These are phyloP conservation scores for Stegophylla sp. DNA, from an alignment of 2,888 invertebrate species.

Conservation along the genomic window DNA sequence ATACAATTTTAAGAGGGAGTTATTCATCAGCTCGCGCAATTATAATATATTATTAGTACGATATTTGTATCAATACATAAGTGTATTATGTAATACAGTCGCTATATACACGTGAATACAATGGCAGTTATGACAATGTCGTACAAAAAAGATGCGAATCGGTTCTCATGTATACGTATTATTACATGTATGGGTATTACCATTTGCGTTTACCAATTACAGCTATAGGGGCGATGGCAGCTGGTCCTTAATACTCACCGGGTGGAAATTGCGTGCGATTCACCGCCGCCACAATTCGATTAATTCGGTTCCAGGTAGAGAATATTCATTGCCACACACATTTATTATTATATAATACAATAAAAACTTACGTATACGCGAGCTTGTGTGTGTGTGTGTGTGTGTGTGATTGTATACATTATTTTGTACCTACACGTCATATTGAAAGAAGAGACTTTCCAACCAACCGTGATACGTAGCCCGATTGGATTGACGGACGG, in stretches of 20 bases:
- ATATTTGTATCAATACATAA: no score
- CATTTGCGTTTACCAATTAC: slow-evolving; percentile 29
- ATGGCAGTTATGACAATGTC: slow-evolving; percentile 1
- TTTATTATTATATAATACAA: neutral
- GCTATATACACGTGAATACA: neutral
- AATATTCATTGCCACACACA: slow-evolving; percentile 12
- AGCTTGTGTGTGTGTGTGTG: neutral
- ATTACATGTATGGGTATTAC: neutral
- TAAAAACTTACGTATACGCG: no score
- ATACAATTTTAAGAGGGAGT: no score
- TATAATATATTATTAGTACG: no score
- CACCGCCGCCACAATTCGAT: slow-evolving; percentile 43
- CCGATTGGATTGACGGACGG: neutral
- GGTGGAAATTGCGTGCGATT: slow-evolving; percentile 19
- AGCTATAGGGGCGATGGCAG: neutral
- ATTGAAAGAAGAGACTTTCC: slow-evolving; percentile 5
- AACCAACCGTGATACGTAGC: neutral
- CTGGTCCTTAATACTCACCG: slow-evolving; percentile 12
- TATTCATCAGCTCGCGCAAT: no score
- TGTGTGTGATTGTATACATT: no score
- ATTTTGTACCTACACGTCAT: neutral
- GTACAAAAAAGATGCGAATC: slow-evolving; percentile 20
- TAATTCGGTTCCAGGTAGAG: slow-evolving; percentile 32
- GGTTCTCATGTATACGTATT: neutral
- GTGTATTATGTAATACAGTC: no score